These are phyloP conservation scores for Diorhabda sublineata DNA, from an alignment of 1,140 invertebrate species.

Conservation along the genomic window DNA sequence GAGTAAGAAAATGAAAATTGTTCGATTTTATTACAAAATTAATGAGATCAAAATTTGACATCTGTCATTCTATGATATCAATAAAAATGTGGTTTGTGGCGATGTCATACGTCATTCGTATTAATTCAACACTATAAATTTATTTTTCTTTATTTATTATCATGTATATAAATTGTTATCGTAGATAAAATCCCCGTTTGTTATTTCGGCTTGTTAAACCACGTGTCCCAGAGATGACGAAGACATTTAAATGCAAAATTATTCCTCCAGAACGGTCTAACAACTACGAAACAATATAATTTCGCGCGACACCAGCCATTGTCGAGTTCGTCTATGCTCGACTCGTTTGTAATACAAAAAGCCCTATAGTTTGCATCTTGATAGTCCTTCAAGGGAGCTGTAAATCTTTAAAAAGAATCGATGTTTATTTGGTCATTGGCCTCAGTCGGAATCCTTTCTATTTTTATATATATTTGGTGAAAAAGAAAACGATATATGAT, in stretches of 20 bases:
- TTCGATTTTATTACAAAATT: no score
- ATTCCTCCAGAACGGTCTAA: background rate
- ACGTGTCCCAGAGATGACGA: background rate
- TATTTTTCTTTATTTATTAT: no score
- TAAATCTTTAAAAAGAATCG: background rate
- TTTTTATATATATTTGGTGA: no score
- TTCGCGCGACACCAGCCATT: background rate
- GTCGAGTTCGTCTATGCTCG: background rate
- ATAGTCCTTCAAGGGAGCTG: background rate
- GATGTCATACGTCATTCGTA: no score
- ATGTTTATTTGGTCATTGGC: background rate
- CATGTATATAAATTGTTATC: no score
- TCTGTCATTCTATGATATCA: no score
- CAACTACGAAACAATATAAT: constrained; percentile 1
- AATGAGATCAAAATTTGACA: no score
- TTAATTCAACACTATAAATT: no score
- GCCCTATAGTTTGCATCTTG: background rate
- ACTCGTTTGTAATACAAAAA: background rate
- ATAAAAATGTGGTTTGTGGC: no score
- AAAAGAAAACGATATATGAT: no score
- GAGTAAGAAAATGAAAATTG: no score
- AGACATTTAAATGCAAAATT: constrained; percentile 3
- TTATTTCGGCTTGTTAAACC: background rate
- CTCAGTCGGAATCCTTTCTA: background rate
- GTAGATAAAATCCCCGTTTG: background rate